These are phyloP conservation scores for Drosophila putrida DNA, from an alignment of 2,888 invertebrate genomes.

Conservation along the genomic window DNA sequence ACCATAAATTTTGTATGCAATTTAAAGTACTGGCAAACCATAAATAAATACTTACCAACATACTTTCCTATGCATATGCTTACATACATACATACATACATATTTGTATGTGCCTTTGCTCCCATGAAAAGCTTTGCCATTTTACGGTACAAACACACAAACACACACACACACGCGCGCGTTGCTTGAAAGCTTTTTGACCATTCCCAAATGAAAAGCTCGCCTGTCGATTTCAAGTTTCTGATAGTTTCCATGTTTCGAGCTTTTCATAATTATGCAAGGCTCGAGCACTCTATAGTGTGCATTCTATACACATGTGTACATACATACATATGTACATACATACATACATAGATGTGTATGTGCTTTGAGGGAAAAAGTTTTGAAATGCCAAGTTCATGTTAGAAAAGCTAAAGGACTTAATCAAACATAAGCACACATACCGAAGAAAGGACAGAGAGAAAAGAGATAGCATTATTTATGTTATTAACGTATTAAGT, in stretches of 20 bases:
- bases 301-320: conserved; percentile 1
- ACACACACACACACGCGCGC: background rate
- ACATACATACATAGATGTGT: background rate
- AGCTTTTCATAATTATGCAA: conserved; percentile 66
- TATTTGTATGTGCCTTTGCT: conserved; percentile 1
- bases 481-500: conserved; percentile 11
- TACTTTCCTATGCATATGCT: conserved; percentile 32
- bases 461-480: background rate
- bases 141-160: background rate
- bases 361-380: conserved; percentile 12
- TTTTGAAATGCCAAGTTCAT: conserved; percentile 27
- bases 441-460: background rate
- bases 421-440: conserved; percentile 12
- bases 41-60: conserved; percentile 48
- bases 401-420: conserved; percentile 22
- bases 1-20: conserved; percentile 52
- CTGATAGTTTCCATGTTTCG: conserved; percentile 31
- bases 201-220: conserved; percentile 28
- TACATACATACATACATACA: no score
- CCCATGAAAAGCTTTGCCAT: conserved; percentile 33
- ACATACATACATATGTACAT: background rate
- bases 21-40: conserved; percentile 55
- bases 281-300: no score
- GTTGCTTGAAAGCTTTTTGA: conserved; percentile 21
- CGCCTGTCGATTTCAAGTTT: conserved; percentile 31